These are phyloP conservation scores for Sinodicranocentrus sp. DNA, from an alignment of 2,888 invertebrate genomes.

Conservation along the genomic window DNA sequence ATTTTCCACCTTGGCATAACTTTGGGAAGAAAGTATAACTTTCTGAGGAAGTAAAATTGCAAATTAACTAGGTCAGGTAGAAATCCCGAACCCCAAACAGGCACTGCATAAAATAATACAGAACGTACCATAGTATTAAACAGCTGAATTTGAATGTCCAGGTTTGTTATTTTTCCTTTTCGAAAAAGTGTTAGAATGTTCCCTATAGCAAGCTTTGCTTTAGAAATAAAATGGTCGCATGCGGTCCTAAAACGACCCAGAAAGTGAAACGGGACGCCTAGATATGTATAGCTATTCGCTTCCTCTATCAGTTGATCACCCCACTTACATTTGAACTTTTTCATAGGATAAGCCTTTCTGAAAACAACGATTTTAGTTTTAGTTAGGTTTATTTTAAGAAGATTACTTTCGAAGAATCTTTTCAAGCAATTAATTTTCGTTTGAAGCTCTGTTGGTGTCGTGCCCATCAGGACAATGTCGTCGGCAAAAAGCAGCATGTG, in stretches of 20 bases:
- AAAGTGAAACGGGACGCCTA: slow-evolving; percentile 39
- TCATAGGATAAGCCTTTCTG: slow-evolving; percentile 5
- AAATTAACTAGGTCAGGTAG: background rate
- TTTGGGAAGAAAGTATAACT: slow-evolving; percentile 11
- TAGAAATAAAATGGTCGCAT: background rate
- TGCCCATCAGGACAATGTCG: slow-evolving; percentile 42
- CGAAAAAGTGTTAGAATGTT: background rate
- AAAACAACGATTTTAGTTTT: slow-evolving; percentile 57
- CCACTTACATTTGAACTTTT: slow-evolving; percentile 5
- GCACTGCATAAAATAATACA: background rate
- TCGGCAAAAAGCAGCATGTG: slow-evolving; percentile 52
- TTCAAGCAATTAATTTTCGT: slow-evolving; percentile 18
- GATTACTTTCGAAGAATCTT: slow-evolving; percentile 29
- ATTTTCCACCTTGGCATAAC: background rate
- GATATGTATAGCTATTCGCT: slow-evolving; percentile 29
- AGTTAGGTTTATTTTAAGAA: slow-evolving; percentile 21
- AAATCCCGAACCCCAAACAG: background rate
- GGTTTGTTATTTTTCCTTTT: background rate
- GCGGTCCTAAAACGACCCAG: background rate
- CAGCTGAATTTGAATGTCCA: background rate
- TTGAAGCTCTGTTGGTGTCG: slow-evolving; percentile 22
- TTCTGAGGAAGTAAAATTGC: slow-evolving; percentile 2
- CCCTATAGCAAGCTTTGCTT: background rate
- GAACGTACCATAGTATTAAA: slow-evolving; percentile 30
- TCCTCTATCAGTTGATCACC: slow-evolving; percentile 33